A percentile compares a stretch with the other conserved stretches of the same genome.
Conservation (phyloP, 64 coral and sea anemone species). For the Acropora yongei region DNA sequence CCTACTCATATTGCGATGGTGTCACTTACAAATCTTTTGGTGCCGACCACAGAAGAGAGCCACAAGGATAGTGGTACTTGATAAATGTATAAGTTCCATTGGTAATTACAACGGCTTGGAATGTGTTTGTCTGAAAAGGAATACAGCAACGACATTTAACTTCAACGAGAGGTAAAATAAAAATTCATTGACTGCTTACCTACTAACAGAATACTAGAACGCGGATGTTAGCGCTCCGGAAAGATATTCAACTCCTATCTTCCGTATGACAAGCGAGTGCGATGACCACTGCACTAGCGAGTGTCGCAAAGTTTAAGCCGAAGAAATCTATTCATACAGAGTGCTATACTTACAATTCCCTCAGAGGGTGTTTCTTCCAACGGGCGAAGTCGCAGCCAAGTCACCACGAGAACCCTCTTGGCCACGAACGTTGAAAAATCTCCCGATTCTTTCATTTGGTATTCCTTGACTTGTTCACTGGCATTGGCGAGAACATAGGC, state of each 20-base stretch:
- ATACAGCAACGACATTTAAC: too few species aligned
- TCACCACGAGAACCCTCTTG: slow-evolving; percentile 42
- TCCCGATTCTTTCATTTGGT: neutral
- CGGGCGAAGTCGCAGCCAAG: slow-evolving; percentile 47
- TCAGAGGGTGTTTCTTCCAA: neutral
- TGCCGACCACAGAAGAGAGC: slow-evolving; percentile 24
- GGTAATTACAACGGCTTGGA: slow-evolving; percentile 50
- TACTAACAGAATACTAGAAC: too few species aligned
- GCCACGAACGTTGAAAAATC: slow-evolving; percentile 14
- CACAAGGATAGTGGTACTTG: slow-evolving; percentile 58
- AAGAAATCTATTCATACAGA: too few species aligned
- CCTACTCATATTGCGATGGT: neutral
- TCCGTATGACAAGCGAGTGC: too few species aligned
- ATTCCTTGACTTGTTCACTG: slow-evolving; percentile 27
- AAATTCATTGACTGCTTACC: too few species aligned
- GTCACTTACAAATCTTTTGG: slow-evolving; percentile 20
- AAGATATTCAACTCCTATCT: too few species aligned
- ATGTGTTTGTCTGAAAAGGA: slow-evolving; percentile 53
- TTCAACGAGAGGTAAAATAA: too few species aligned
- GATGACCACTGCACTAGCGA: too few species aligned
- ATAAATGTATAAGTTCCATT: slow-evolving; percentile 45
- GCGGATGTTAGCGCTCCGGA: too few species aligned
- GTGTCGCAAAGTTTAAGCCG: too few species aligned
- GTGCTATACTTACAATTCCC: neutral
- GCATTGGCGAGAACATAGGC: slow-evolving; percentile 12